Conservation (phyloP, 2,113 vertebrate genomes). For the Poeciliopsis retropinna region DNA sequence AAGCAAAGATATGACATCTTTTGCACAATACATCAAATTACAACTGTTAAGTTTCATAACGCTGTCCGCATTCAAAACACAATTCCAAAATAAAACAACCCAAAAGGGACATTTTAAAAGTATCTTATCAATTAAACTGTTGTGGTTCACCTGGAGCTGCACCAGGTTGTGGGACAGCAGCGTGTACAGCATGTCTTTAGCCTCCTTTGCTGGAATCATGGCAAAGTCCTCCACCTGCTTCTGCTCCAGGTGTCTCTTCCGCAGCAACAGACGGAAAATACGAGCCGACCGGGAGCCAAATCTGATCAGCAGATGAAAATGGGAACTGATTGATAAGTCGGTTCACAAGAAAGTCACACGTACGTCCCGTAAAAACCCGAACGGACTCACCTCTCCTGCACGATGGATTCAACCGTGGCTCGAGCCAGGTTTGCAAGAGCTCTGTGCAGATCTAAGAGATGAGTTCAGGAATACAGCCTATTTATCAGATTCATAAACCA, state of each 20-base stretch:
- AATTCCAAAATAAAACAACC: too few species aligned
- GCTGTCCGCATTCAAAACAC: too few species aligned
- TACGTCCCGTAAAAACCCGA: not conserved
- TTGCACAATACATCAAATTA: too few species aligned
- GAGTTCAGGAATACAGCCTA: constrained; percentile 70
- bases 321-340: not conserved
- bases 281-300: constrained; percentile 93
- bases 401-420: constrained; percentile 89
- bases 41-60: too few species aligned
- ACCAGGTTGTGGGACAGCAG: constrained; percentile 92
- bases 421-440: constrained; percentile 87
- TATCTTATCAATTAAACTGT: too few species aligned
- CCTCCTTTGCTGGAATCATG: constrained; percentile 97
- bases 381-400: constrained; percentile 90
- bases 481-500: not conserved
- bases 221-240: constrained; percentile 99
- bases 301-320: constrained; percentile 67
- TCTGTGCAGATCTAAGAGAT: constrained; percentile 85
- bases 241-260: constrained; percentile 93
- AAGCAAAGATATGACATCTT: too few species aligned
- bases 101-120: too few species aligned
- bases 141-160: constrained; percentile 84
- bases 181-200: constrained; percentile 97
- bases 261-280: constrained; percentile 88
- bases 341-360: not conserved